A percentile compares a stretch with the other conserved stretches of the same genome.
These are phyloP conservation scores for Pempheris klunzingeri DNA, from an alignment of 2,797 vertebrate species.

Conservation along the genomic window DNA sequence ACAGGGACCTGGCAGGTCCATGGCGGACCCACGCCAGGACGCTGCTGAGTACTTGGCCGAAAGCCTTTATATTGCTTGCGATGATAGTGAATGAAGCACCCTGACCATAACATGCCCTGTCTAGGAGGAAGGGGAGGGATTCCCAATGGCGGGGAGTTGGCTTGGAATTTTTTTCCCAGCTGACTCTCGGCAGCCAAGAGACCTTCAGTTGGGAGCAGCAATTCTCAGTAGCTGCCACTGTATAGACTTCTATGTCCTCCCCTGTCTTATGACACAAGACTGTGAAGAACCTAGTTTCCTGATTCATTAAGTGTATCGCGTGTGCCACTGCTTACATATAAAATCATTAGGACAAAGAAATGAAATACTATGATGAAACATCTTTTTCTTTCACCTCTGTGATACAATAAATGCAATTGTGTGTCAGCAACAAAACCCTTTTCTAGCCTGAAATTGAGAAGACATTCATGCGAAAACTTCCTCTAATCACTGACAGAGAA, in stretches of 20 bases:
- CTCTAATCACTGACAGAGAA: background rate
- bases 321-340: background rate
- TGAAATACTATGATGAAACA: background rate
- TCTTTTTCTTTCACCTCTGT: background rate
- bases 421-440: background rate
- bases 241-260: background rate
- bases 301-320: background rate
- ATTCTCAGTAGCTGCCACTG: too few relatives aligned
- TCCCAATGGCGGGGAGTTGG: too few relatives aligned
- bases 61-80: too few relatives aligned
- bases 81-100: too few relatives aligned
- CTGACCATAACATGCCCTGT: too few relatives aligned
- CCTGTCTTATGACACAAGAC: background rate
- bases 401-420: background rate
- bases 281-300: background rate
- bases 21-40: too few relatives aligned
- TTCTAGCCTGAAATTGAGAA: background rate
- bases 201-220: too few relatives aligned
- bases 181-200: too few relatives aligned
- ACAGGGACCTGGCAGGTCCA: too few relatives aligned
- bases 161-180: too few relatives aligned
- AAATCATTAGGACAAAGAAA: background rate
- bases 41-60: too few relatives aligned
- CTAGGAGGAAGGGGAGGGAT: too few relatives aligned
- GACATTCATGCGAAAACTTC: background rate